Conservation (phyloP, 2,797 vertebrate genomes). For the Sebastiscus tertius region DNA sequence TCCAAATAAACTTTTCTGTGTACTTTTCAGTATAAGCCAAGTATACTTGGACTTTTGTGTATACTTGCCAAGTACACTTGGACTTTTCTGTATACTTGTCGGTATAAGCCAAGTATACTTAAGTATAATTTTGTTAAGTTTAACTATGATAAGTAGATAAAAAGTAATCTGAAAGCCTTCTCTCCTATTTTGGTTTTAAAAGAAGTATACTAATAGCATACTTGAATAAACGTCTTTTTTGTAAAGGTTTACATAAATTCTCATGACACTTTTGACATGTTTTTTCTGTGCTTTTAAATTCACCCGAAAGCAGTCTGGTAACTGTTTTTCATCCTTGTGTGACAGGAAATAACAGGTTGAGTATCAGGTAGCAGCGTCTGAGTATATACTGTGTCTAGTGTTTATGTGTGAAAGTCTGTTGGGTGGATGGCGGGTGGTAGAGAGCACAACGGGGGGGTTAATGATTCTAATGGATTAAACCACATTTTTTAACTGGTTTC, state of each 20-base stretch:
- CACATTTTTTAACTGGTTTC: neutral
- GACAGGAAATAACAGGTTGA: slow-evolving; percentile 11
- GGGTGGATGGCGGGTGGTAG: neutral
- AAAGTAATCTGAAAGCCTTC: too few relatives aligned
- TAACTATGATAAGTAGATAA: too few relatives aligned
- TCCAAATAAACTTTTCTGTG: too few relatives aligned
- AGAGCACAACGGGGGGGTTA: neutral
- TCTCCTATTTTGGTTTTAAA: too few relatives aligned
- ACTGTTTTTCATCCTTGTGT: neutral
- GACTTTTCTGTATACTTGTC: too few relatives aligned
- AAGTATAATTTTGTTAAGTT: too few relatives aligned
- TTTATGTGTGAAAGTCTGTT: slow-evolving; percentile 44
- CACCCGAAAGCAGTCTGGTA: neutral
- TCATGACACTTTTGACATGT: neutral
- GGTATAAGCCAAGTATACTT: too few relatives aligned
- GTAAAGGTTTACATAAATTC: neutral
- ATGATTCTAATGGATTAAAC: slow-evolving; percentile 1
- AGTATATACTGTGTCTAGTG: slow-evolving; percentile 24
- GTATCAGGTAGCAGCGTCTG: slow-evolving; percentile 20
- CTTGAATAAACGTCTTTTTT: too few relatives aligned
- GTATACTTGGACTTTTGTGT: too few relatives aligned
- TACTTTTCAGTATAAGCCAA: too few relatives aligned
- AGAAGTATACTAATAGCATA: too few relatives aligned
- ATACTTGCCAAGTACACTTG: too few relatives aligned
- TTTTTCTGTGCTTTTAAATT: neutral